phyloP scores from a whole-genome alignment of 1,140 invertebrate species.

The Halyomorpha halys region DNA sequence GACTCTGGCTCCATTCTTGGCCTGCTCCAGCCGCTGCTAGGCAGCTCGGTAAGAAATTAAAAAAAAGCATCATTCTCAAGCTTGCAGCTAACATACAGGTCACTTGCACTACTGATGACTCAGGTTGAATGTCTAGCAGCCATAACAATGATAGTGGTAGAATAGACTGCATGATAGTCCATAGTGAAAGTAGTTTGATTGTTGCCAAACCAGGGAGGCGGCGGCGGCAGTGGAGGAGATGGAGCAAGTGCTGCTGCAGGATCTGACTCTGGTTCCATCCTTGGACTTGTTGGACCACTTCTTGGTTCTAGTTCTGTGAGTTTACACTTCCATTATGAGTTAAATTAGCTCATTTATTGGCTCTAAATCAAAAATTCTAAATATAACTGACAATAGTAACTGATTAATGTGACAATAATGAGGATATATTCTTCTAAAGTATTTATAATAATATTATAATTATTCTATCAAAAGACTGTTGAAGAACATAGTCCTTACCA shows the following conservation, averaged over 20 bases:
- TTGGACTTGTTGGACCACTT: conserved; percentile 24
- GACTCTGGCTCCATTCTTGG: conserved; percentile 19
- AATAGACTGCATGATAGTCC: conserved; percentile 20
- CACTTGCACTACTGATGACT: conserved; percentile 1
- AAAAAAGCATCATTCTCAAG: no score
- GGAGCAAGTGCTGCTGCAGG: conserved; percentile 23
- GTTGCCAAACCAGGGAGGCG: background rate
- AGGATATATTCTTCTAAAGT: no score
- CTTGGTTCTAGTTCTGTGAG: conserved; percentile 20
- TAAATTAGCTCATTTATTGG: no score
- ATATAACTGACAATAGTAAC: no score
- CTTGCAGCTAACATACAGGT: conserved; percentile 5
- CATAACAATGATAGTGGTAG: conserved; percentile 9
- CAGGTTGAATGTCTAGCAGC: background rate
- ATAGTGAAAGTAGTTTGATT: conserved; percentile 2
- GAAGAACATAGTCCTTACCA: no score
- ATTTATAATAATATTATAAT: no score
- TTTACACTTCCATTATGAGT: background rate
- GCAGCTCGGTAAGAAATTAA: conserved; percentile 15
- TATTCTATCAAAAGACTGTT: no score
- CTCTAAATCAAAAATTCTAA: no score
- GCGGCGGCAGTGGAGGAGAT: conserved; percentile 22
- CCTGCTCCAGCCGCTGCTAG: conserved; percentile 16
- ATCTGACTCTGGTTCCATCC: conserved; percentile 30
- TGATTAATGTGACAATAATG: no score